These are phyloP conservation scores for Drosophila borborema DNA, from an alignment of 2,888 invertebrate genomes.

Conservation along the genomic window DNA sequence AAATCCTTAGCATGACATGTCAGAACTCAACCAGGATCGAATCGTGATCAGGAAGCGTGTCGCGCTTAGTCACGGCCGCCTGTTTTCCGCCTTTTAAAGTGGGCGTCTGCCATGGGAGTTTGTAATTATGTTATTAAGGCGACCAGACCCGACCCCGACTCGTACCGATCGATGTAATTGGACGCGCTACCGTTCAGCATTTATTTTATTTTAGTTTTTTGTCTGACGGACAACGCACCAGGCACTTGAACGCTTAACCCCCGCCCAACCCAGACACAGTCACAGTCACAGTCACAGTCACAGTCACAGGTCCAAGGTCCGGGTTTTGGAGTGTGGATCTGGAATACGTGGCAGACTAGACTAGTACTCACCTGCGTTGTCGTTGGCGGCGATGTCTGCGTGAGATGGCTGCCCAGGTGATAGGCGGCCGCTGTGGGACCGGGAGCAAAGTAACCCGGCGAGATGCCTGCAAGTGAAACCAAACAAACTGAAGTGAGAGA, in stretches of 20 bases:
- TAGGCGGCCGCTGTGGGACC: conserved; percentile 85
- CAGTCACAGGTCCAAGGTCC: background rate
- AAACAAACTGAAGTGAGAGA: conserved; percentile 38
- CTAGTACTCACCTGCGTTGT: conserved; percentile 84
- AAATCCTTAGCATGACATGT: conserved; percentile 72
- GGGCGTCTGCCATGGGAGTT: conserved; percentile 73
- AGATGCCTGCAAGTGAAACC: conserved; percentile 83
- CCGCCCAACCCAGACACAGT: background rate
- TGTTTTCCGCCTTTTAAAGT: conserved; percentile 80
- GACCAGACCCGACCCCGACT: conserved; percentile 28
- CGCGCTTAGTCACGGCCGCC: conserved; percentile 69
- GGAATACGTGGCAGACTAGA: background rate
- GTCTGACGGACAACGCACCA: conserved; percentile 49
- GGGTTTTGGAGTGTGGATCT: background rate
- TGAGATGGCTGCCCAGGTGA: conserved; percentile 85
- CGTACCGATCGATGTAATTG: conserved; percentile 67
- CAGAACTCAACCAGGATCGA: conserved; percentile 66
- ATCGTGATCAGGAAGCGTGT: conserved; percentile 54
- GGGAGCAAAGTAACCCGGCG: conserved; percentile 85
- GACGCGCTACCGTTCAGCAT: conserved; percentile 69
- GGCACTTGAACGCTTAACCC: conserved; percentile 58
- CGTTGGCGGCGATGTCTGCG: conserved; percentile 84
- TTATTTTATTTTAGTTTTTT: conserved; percentile 1
- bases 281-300: background rate
- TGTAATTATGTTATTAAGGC: conserved; percentile 82